Conservation (phyloP, 2,888 invertebrate genomes). For the Alsophila aescularia region DNA sequence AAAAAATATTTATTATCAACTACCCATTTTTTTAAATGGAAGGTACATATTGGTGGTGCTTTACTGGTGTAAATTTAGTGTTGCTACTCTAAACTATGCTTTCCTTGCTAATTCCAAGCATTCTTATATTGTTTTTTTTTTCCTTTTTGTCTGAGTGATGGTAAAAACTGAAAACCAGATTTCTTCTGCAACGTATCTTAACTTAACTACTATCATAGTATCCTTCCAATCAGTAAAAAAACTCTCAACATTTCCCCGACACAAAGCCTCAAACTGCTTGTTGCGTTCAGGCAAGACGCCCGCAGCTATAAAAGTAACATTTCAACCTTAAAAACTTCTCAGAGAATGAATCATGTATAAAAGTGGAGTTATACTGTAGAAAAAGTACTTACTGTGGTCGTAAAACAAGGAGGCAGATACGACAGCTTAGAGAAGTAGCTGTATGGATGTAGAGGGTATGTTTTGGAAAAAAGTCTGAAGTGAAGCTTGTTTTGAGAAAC, state of each 20-base stretch:
- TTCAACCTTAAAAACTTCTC: constrained; percentile 17
- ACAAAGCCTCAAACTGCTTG: constrained; percentile 17
- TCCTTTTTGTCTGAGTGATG: no score
- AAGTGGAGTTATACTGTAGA: constrained; percentile 17
- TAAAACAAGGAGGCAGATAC: constrained; percentile 23
- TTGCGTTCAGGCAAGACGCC: constrained; percentile 22
- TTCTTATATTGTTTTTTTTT: no score
- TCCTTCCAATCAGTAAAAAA: background rate
- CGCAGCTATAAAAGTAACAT: constrained; percentile 18
- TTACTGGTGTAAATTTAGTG: no score
- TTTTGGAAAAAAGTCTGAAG: background rate
- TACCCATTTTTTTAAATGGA: no score
- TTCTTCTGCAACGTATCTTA: background rate
- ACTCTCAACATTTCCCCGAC: constrained; percentile 11
- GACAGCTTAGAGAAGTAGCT: constrained; percentile 4
- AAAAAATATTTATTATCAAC: no score
- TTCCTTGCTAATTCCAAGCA: no score
- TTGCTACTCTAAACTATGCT: no score
- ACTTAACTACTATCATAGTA: constrained; percentile 4
- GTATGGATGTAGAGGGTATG: background rate
- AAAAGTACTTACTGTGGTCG: constrained; percentile 21
- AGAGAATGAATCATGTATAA: constrained; percentile 27
- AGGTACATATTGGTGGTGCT: no score
- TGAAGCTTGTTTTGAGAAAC: background rate
- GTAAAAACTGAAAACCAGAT: background rate